Conservation (phyloP, 2,888 invertebrate genomes). For the Harpalus rubripes region DNA sequence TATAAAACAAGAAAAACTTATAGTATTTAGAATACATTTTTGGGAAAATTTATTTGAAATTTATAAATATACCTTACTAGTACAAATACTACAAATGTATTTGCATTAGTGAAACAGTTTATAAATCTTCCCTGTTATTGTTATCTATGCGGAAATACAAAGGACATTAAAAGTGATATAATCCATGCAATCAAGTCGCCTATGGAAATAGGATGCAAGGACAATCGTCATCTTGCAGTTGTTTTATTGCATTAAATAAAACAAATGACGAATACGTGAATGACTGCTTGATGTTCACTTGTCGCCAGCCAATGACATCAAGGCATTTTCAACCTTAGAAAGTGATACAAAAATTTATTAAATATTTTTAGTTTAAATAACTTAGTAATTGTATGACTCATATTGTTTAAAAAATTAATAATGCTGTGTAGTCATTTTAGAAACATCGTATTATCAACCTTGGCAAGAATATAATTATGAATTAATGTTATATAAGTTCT, state of each 20-base stretch:
- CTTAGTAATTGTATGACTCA: neutral
- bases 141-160: neutral
- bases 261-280: constrained; percentile 18
- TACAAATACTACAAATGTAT: neutral
- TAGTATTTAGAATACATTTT: no score
- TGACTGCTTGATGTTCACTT: constrained; percentile 19
- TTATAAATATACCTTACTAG: no score
- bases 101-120: neutral
- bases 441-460: neutral
- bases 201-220: constrained; percentile 43
- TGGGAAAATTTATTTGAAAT: no score
- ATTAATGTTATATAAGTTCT: no score
- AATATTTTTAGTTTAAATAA: neutral
- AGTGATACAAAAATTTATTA: no score
- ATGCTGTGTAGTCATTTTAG: neutral
- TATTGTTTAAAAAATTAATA: neutral
- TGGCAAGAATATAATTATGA: no score
- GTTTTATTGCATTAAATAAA: constrained; percentile 37
- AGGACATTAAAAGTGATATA: constrained; percentile 7
- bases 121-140: neutral
- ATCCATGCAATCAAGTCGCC: neutral
- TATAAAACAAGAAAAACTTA: no score
- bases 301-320: neutral
- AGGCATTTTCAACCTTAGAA: neutral
- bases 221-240: constrained; percentile 24